phyloP scores from a whole-genome alignment of 1,140 invertebrate genomes.

The Ceratoteleas bidentatus region DNA sequence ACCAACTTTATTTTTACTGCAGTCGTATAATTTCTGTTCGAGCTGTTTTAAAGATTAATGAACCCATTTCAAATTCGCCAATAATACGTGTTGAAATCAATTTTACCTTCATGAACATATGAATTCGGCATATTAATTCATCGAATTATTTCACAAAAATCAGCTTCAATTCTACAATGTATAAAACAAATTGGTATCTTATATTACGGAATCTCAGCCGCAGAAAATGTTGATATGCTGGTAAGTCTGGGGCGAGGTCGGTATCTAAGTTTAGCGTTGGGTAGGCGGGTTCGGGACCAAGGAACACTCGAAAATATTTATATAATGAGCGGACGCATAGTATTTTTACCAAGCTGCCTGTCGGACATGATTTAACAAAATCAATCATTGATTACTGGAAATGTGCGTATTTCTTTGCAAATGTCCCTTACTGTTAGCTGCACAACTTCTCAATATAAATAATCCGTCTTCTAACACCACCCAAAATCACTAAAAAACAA shows the following conservation, averaged over 20 bases:
- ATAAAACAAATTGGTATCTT: conserved; percentile 15
- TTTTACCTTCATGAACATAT: too few species aligned
- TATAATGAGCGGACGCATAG: conserved; percentile 73
- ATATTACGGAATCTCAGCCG: conserved; percentile 66
- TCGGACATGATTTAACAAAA: conserved; percentile 45
- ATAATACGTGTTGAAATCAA: too few species aligned
- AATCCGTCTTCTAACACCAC: too few species aligned
- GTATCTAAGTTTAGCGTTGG: conserved; percentile 78
- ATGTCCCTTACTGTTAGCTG: background rate
- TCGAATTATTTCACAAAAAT: too few species aligned
- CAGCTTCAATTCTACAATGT: conserved; percentile 15
- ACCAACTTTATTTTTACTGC: too few species aligned
- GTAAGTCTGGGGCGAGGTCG: conserved; percentile 76
- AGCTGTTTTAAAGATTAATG: too few species aligned
- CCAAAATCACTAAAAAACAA: too few species aligned
- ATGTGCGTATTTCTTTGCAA: conserved; percentile 16
- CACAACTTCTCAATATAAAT: background rate
- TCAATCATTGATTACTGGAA: conserved; percentile 37
- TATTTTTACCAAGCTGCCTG: conserved; percentile 75
- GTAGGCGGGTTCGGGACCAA: conserved; percentile 76
- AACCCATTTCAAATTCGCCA: too few species aligned
- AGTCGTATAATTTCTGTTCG: too few species aligned
- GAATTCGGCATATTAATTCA: too few species aligned
- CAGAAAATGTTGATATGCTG: conserved; percentile 76
- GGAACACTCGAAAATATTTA: conserved; percentile 78